Evolutionary conservation across 2,888 invertebrate genomes (phyloP), one percentile per base, ranked within the genome.

Genomic region (Chaetoderma sp.): DNA sequence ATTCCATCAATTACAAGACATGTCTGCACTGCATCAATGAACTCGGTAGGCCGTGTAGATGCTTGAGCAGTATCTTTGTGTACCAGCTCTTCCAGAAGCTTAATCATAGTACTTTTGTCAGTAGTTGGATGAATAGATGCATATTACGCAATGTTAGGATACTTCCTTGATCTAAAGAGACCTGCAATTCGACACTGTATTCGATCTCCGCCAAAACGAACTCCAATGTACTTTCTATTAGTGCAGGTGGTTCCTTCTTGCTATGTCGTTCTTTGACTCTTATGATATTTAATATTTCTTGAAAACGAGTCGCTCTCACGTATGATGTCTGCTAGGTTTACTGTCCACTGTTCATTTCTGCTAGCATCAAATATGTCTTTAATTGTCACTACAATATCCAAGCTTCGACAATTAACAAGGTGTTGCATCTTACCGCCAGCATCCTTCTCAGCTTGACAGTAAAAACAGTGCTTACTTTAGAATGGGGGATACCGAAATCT

Each of bases 1-100:
- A 58, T 58, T 50, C 44, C 59, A 50, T 58, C 59, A 49, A 58
- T 47, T 27, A 58, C 59, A 49, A 58, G 59, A 58, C 59, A 58
- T 21, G 27, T 52, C 10, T 52, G 27, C 21, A 10, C 10, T 49
- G 13, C 10, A 13, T 52, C 45, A 8, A 21, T n/a, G 8, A 49
- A 18, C 6, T 58, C 47, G 25, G 47, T 52, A 25, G 45, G 10
- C 10, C 47, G 18, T 56, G 33, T 39, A 44, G 13, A 39, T 39
- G 56, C 13, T 56, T 39, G 33, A 16, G 39, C 23, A 10, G n/a
- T 39, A 21, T 58, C 59, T 8, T 49, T 49, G 10, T 0, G n/a
- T 27, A 36, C 39, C 33, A 60, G 18, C 33, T 60, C 39, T 27
- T 60, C 54, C 32, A 60, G 52, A 16, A 60, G 60, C 21, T 54